Conservation (phyloP, 1,140 invertebrate genomes). For the Saccostrea cuccullata region DNA sequence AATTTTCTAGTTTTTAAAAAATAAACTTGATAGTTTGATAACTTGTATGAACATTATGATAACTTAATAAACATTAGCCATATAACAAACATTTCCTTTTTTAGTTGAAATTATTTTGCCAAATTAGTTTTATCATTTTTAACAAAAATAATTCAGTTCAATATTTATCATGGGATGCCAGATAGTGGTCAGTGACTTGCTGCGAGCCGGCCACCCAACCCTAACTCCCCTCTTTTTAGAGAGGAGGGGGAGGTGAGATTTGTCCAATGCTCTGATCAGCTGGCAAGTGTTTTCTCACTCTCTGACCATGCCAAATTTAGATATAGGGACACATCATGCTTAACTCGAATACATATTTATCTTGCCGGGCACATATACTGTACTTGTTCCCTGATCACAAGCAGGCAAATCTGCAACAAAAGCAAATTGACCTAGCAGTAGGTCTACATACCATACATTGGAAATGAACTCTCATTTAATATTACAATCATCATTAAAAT, state of each 20-base stretch:
- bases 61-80: too few relatives aligned
- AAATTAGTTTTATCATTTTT: background rate
- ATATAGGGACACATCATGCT: background rate
- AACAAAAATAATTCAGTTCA: background rate
- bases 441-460: background rate
- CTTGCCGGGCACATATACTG: slow-evolving; percentile 31
- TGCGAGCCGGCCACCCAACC: slow-evolving; percentile 44
- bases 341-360: slow-evolving; percentile 35
- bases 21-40: too few relatives aligned
- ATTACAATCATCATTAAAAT: background rate
- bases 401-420: background rate
- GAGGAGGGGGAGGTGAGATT: slow-evolving; percentile 32
- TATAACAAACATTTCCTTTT: too few relatives aligned
- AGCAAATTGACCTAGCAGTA: background rate
- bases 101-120: background rate
- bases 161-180: background rate
- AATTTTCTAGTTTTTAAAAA: too few relatives aligned
- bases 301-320: slow-evolving; percentile 33
- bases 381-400: background rate
- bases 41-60: too few relatives aligned
- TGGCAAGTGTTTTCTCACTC: slow-evolving; percentile 47
- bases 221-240: slow-evolving; percentile 5
- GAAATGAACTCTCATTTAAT: background rate
- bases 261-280: slow-evolving; percentile 41
- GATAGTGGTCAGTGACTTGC: slow-evolving; percentile 12